A percentile compares a stretch with the other conserved stretches of the same genome.
These are phyloP conservation scores for Zhuqinia jingwanae DNA, from an alignment of 2,888 invertebrate species.

Conservation along the genomic window DNA sequence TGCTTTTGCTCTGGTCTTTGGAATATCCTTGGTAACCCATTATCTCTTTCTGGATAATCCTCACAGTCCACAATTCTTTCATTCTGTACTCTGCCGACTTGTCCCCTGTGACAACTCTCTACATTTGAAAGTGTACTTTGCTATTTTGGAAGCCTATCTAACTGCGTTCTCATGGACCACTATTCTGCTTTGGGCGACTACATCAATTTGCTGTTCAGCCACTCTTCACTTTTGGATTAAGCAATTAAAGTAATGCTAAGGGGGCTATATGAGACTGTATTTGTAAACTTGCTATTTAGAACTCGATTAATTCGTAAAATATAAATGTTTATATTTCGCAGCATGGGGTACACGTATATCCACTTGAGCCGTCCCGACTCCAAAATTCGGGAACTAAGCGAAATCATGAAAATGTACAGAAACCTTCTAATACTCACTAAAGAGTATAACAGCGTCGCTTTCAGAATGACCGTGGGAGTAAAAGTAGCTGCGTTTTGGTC, in stretches of 20 bases:
- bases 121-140: slow-evolving; percentile 3
- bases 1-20: slow-evolving; percentile 48
- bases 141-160: slow-evolving; percentile 54
- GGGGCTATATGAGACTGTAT: not conserved
- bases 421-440: slow-evolving; percentile 49
- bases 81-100: slow-evolving; percentile 26
- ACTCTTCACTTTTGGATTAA: slow-evolving; percentile 61
- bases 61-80: slow-evolving; percentile 61
- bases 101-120: not conserved
- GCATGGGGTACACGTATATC: not conserved
- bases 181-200: slow-evolving; percentile 55
- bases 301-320: too few species aligned
- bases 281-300: not conserved
- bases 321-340: too few species aligned
- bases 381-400: not conserved
- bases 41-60: slow-evolving; percentile 59
- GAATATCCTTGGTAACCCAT: slow-evolving; percentile 50
- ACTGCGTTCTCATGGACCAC: slow-evolving; percentile 60
- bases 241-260: slow-evolving; percentile 55
- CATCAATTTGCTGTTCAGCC: slow-evolving; percentile 51
- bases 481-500: slow-evolving; percentile 55
- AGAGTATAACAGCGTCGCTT: slow-evolving; percentile 65
- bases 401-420: slow-evolving; percentile 48
- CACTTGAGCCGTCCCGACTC: slow-evolving; percentile 44
- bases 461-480: slow-evolving; percentile 57